Evolutionary conservation across 2,888 invertebrate genomes (phyloP), one percentile per base, ranked within the genome.

Genomic region (Schizaphis graminum): DNA sequence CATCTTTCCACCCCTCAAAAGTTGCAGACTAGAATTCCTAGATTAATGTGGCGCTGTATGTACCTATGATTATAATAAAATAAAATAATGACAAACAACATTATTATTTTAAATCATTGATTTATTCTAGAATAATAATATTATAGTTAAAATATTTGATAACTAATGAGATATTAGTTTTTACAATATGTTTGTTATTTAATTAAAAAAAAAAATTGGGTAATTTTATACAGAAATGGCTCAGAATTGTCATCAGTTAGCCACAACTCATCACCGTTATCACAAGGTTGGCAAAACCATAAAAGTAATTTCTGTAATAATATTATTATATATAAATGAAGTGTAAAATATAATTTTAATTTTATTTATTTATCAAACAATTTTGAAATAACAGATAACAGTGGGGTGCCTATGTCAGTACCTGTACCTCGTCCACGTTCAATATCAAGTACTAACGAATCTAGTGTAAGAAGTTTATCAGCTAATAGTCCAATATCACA

Each of bases 391-490:
- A 49, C 21, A 87, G 92, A 49, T 61, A 49, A 87, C 28, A 87
- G 28, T 57, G 35, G 49, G 49, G 35, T 86, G 44, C 26, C n/a
- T 57, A n/a, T 41, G 16, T 35, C n/a, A 35, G 21, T 86, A 47
- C 93, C 93, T 35, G 28, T 91, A 21, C 94, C 94, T 61, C 61
- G 86, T 86, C 86, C 90, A 49, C 94, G 91, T 49, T 94, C 94
- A 90, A 61, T 61, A 86, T 85, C 86, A 49, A 94, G 49, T 86
- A 91, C 61, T 61, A 77, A 88, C 89, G 77, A 21, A 16, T 94
- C 47, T 61, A 94, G 90, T 91, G 35, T 41, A 61, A 86, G 47
- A 86, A 94, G 94, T 94, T 53, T 49, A 90, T 61, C 85, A 67
- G 49, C 21, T 53, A 90, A 16, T 24, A 90, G 85, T 49, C 28